A percentile compares a stretch with the other conserved stretches of the same genome.
Conservation (phyloP, 2,888 invertebrate species). For the Dryadula phaetusa region DNA sequence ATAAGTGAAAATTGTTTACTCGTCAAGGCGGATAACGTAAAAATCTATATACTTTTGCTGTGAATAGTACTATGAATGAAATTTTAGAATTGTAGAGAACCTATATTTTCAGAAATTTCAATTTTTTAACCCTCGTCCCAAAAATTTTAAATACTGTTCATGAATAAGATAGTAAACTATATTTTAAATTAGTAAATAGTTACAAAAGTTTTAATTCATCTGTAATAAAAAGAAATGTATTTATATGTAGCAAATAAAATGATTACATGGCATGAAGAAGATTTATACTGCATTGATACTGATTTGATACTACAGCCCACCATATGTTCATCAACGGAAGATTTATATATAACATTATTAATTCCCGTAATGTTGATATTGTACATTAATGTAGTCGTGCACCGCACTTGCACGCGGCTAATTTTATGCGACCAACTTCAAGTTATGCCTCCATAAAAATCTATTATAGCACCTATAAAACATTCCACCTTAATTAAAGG, state of each 20-base stretch:
- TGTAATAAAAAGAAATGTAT: not conserved
- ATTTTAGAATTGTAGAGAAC: too few species aligned
- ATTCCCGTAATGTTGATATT: constrained; percentile 19
- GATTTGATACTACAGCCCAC: not conserved
- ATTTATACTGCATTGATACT: not conserved
- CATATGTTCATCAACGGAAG: constrained; percentile 12
- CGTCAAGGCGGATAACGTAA: too few species aligned
- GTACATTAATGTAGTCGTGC: constrained; percentile 12
- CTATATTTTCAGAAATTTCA: too few species aligned
- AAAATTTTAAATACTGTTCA: too few species aligned
- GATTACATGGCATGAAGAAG: not conserved
- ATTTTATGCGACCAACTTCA: constrained; percentile 26
- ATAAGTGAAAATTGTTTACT: too few species aligned
- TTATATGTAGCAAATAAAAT: too few species aligned
- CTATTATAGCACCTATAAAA: constrained; percentile 35
- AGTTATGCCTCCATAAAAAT: constrained; percentile 36
- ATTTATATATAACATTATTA: constrained; percentile 21
- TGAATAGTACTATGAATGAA: too few species aligned
- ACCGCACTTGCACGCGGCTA: constrained; percentile 21
- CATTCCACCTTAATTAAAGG: constrained; percentile 37
- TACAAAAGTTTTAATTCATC: too few species aligned
- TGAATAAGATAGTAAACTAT: too few species aligned
- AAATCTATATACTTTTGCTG: too few species aligned
- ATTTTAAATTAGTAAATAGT: too few species aligned
- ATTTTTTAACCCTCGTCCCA: too few species aligned